Conservation (phyloP, 1,140 invertebrate genomes). For the Galleria mellonella region DNA sequence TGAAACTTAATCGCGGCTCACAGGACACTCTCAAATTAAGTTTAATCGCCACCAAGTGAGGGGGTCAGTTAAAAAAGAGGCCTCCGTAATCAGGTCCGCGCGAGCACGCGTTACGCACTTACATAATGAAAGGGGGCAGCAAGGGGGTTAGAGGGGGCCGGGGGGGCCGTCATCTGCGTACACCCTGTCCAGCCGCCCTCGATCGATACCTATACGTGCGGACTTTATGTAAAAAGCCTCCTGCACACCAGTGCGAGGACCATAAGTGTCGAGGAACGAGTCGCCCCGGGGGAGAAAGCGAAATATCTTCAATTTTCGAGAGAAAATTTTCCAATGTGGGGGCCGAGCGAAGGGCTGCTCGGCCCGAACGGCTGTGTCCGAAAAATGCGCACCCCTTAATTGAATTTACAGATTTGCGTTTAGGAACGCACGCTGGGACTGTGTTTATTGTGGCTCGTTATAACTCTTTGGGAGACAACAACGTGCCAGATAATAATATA, state of each 20-base stretch:
- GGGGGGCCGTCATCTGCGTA: conserved; percentile 65
- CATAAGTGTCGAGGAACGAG: conserved; percentile 71
- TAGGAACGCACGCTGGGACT: conserved; percentile 30
- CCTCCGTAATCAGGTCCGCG: conserved; percentile 66
- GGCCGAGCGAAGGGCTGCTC: conserved; percentile 37
- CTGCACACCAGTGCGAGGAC: conserved; percentile 65
- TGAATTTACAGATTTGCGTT: conserved; percentile 70
- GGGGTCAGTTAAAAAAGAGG: conserved; percentile 72
- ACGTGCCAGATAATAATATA: neutral
- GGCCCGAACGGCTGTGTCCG: conserved; percentile 62
- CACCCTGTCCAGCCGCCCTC: conserved; percentile 63
- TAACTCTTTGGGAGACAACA: neutral
- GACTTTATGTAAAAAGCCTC: conserved; percentile 73
- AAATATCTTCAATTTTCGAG: conserved; percentile 73
- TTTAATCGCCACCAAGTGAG: conserved; percentile 60
- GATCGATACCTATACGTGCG: conserved; percentile 72
- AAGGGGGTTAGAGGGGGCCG: conserved; percentile 43
- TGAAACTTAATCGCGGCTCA: conserved; percentile 39
- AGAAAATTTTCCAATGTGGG: conserved; percentile 71
- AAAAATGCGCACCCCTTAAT: conserved; percentile 67
- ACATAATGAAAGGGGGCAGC: conserved; percentile 71
- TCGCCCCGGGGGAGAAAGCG: conserved; percentile 64
- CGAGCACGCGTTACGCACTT: conserved; percentile 71
- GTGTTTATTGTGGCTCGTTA: conserved; percentile 10
- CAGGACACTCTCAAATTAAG: conserved; percentile 60